phyloP scores from a whole-genome alignment of 2,113 vertebrate genomes.

The Brachyhypopomus occidentalis region DNA sequence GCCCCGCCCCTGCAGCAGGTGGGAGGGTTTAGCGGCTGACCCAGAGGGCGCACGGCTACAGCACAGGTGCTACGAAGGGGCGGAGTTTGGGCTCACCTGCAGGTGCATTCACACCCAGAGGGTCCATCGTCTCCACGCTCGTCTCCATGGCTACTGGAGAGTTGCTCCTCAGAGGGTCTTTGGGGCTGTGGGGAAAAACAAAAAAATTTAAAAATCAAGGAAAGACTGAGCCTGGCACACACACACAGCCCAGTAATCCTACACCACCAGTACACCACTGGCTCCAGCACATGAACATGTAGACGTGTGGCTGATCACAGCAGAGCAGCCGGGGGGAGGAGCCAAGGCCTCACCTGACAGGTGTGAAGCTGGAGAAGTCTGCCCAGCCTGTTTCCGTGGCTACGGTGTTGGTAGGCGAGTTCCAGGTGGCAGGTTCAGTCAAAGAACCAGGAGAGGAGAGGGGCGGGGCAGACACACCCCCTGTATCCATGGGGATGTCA shows the following conservation, averaged over 20 bases:
- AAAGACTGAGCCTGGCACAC: no score
- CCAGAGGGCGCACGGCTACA: background rate
- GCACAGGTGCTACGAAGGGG: background rate
- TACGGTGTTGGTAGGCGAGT: conserved; percentile 74
- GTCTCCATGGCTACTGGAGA: conserved; percentile 99
- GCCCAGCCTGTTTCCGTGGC: conserved; percentile 89
- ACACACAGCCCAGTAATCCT: no score
- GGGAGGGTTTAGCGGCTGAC: background rate
- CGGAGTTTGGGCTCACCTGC: conserved; percentile 75
- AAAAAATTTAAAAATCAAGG: no score
- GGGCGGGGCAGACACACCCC: conserved; percentile 74
- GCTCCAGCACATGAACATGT: conserved; percentile 41
- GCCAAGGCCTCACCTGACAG: conserved; percentile 76
- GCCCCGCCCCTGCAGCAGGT: conserved; percentile 62
- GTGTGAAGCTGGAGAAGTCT: conserved; percentile 88
- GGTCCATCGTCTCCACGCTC: conserved; percentile 84
- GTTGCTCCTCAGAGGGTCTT: conserved; percentile 89
- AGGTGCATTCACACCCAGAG: conserved; percentile 81
- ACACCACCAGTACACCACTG: conserved; percentile 68
- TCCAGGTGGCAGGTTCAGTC: conserved; percentile 83
- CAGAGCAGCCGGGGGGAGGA: no score
- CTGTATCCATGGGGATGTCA: conserved; percentile 93
- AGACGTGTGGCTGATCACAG: conserved; percentile 2
- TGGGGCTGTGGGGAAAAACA: conserved; percentile 78
- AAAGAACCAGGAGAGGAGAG: conserved; percentile 61